These are phyloP conservation scores for Mastigias papua DNA, from an alignment of 30 jellyfish, hydroid and myxozoan genomes.

Conservation along the genomic window DNA sequence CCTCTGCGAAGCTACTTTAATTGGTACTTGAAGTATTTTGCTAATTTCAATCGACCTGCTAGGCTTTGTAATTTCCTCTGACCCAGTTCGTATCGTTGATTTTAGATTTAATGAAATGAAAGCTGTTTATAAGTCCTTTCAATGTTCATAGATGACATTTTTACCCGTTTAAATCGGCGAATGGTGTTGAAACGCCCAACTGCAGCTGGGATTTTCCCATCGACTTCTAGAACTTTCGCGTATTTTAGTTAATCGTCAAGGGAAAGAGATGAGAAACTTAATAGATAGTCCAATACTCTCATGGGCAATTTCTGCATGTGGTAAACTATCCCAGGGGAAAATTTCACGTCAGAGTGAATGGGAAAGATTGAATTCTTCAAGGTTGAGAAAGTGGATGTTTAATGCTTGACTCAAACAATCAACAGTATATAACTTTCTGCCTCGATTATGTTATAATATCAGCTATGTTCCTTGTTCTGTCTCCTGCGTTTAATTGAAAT, in stretches of 20 bases:
- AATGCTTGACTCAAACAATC: background rate
- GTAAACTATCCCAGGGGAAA: background rate
- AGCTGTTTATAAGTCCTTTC: background rate
- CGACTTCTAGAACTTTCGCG: background rate
- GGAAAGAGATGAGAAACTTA: background rate
- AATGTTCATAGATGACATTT: background rate
- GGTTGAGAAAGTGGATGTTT: background rate
- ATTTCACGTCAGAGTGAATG: background rate
- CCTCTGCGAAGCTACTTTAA: too few species aligned
- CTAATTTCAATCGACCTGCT: too few species aligned
- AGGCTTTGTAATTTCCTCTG: too few species aligned
- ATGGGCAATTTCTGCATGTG: background rate
- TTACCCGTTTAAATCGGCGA: background rate
- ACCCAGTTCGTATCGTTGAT: too few species aligned
- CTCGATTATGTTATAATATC: too few species aligned
- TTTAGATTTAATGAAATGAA: background rate
- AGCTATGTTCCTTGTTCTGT: too few species aligned
- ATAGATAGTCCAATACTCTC: background rate
- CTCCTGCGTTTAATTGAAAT: too few species aligned
- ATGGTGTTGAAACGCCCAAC: background rate
- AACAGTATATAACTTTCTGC: too few species aligned
- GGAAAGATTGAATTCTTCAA: background rate
- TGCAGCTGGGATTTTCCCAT: conserved; percentile 3
- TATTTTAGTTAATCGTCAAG: background rate
- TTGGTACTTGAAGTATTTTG: too few species aligned